Percentiles rank a stretch among this genome's conserved stretches.
Conservation (phyloP, 2,888 invertebrate genomes). For the Bugulina stolonifera region DNA sequence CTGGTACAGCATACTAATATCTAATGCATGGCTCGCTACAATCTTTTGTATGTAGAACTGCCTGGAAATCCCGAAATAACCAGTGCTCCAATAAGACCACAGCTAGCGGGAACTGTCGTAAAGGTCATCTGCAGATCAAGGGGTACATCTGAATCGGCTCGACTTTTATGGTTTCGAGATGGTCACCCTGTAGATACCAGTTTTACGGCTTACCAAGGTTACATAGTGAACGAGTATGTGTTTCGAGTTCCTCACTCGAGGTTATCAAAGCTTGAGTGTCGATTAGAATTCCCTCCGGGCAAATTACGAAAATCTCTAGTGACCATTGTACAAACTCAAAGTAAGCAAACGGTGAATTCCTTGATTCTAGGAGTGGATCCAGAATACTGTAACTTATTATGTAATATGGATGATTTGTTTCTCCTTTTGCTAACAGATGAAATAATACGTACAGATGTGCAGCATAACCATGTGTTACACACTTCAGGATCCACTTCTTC, state of each 20-base stretch:
- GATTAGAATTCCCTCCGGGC: background rate
- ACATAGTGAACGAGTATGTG: conserved; percentile 6
- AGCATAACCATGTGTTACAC: no score
- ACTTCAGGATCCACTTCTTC: no score
- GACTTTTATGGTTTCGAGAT: background rate
- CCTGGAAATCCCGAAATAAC: conserved; percentile 11
- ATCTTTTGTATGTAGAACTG: background rate
- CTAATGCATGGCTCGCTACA: no score
- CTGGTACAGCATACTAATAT: no score
- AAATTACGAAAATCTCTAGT: background rate
- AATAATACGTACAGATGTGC: no score
- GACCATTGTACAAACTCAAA: background rate
- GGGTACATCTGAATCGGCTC: background rate
- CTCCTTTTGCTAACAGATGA: no score
- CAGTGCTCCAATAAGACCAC: background rate
- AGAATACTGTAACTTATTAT: no score
- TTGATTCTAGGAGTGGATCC: no score
- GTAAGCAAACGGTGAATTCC: no score
- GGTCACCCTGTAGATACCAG: background rate
- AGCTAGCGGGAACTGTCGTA: background rate
- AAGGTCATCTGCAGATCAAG: background rate
- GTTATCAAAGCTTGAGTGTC: background rate
- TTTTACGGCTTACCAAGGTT: background rate
- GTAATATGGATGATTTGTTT: no score
- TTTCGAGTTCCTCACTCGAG: background rate